Evolutionary conservation across 23 tunicate genomes (phyloP).

Genomic region (Styela plicata): DNA sequence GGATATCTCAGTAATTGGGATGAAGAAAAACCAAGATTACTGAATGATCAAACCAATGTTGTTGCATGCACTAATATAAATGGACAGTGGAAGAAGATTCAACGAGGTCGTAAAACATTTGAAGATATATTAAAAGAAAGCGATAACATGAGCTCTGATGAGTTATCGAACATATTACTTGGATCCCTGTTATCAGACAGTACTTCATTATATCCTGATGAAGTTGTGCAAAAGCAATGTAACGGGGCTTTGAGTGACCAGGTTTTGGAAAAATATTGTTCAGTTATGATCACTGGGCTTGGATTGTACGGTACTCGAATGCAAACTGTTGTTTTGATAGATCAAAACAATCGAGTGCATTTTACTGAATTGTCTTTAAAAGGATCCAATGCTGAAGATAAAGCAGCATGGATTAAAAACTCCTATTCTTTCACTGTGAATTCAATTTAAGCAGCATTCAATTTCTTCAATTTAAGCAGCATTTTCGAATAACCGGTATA

Average conservation of each 20-base stretch:
- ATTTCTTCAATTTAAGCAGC: no score
- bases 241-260: conserved; percentile 1
- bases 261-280: conserved; percentile 44
- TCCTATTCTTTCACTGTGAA: conserved; percentile 10
- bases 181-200: conserved; percentile 47
- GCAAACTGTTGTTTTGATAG: conserved; percentile 73
- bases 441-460: no score
- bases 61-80: conserved; percentile 60
- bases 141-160: neutral
- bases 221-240: conserved; percentile 31
- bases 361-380: conserved; percentile 20
- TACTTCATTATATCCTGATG: conserved; percentile 65
- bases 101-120: conserved; percentile 43
- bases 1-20: conserved; percentile 49
- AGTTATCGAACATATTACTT: conserved; percentile 25
- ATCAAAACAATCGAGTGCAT: conserved; percentile 47
- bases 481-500: no score
- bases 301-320: conserved; percentile 57
- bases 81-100: conserved; percentile 53
- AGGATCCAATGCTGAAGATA: neutral
- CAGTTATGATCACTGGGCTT: conserved; percentile 43
- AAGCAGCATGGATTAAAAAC: neutral
- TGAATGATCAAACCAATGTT: conserved; percentile 21
- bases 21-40: conserved; percentile 10
- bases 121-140: neutral